These are phyloP conservation scores for Orientallactaga sibirica DNA, from an alignment of 2,797 vertebrate genomes.

Conservation along the genomic window DNA sequence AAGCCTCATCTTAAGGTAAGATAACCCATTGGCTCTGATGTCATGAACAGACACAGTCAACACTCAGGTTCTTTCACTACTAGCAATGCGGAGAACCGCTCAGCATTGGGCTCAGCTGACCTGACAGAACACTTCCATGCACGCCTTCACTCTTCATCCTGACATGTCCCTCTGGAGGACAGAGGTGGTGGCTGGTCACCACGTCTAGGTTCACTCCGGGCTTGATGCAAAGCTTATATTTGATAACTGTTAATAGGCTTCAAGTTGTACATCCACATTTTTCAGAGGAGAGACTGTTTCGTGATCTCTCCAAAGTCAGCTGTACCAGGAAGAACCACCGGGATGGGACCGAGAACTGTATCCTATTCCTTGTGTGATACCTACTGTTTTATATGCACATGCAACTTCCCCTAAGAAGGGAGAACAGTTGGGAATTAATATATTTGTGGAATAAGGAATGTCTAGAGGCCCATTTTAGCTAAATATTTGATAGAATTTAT, in stretches of 20 bases:
- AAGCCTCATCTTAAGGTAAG: background rate
- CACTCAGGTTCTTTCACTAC: background rate
- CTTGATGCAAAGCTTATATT: background rate
- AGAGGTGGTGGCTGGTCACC: background rate
- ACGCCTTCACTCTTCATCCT: background rate
- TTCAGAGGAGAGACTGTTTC: background rate
- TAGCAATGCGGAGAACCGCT: background rate
- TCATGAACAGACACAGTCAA: background rate
- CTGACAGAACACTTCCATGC: background rate
- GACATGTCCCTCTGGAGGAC: background rate
- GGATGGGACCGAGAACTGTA: background rate
- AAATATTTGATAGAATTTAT: conserved; percentile 46
- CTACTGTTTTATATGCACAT: background rate
- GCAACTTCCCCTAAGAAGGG: conserved; percentile 31
- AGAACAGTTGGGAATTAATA: conserved; percentile 21
- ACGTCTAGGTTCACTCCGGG: background rate
- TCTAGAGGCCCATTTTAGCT: conserved; percentile 33
- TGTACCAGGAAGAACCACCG: background rate
- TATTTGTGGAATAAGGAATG: conserved; percentile 13
- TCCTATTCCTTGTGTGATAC: too few species aligned
- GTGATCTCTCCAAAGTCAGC: background rate
- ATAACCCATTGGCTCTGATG: background rate
- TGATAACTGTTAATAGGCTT: background rate
- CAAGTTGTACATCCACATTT: background rate
- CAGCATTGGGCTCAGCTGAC: background rate